Evolutionary conservation across 2,888 invertebrate genomes (phyloP).

Genomic region (Lamellibrachia columna): DNA sequence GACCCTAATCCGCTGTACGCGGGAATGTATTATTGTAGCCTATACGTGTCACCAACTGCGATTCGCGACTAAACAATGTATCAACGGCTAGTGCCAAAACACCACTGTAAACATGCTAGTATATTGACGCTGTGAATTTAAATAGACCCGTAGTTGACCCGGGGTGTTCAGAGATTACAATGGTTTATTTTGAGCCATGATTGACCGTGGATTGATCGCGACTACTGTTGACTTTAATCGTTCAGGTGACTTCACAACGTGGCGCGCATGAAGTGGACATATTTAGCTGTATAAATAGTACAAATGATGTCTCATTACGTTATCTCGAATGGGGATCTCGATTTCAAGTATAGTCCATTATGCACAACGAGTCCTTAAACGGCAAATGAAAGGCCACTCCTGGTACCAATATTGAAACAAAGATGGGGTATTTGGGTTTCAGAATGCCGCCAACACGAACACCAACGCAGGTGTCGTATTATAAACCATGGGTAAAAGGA

Average conservation of each 20-base stretch:
- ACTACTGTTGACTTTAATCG: neutral
- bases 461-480: too few relatives aligned
- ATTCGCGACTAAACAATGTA: neutral
- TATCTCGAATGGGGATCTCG: neutral
- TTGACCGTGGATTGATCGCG: neutral
- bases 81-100: neutral
- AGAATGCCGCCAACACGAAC: too few relatives aligned
- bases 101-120: neutral
- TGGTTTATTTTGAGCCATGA: neutral
- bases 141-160: neutral
- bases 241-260: neutral
- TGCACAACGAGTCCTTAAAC: neutral
- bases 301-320: neutral
- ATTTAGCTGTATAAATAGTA: neutral
- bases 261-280: neutral
- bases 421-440: too few relatives aligned
- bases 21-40: neutral
- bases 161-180: neutral
- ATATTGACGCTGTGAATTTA: neutral
- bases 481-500: too few relatives aligned
- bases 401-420: too few relatives aligned
- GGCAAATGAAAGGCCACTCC: too few relatives aligned
- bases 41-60: neutral
- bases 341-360: neutral
- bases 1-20: neutral